Evolutionary conservation across 2,797 vertebrate genomes (phyloP).

Genomic region (Dromococcyx pavoninus): DNA sequence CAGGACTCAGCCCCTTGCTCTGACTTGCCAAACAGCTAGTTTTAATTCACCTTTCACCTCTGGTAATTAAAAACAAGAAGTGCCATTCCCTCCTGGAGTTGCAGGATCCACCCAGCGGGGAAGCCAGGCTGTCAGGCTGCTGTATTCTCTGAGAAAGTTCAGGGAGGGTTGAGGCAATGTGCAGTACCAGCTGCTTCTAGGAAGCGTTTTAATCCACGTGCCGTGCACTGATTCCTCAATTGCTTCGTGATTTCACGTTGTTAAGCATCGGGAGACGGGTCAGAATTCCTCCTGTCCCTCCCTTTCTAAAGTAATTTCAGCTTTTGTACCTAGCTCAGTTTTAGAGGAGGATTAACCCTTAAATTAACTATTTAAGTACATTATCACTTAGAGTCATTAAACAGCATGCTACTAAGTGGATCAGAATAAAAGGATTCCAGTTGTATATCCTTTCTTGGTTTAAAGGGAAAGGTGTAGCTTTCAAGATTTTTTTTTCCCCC

Average conservation of each 20-base stretch:
- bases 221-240: slow-evolving; percentile 23
- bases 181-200: slow-evolving; percentile 44
- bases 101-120: slow-evolving; percentile 74
- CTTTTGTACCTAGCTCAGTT: slow-evolving; percentile 29
- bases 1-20: slow-evolving; percentile 71
- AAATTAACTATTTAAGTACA: slow-evolving; percentile 45
- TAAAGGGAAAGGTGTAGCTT: neutral
- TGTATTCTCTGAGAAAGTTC: slow-evolving; percentile 73
- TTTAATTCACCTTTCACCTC: slow-evolving; percentile 80
- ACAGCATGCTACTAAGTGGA: neutral
- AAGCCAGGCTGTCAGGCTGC: slow-evolving; percentile 71
- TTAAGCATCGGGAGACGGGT: neutral
- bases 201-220: slow-evolving; percentile 71
- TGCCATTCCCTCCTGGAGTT: slow-evolving; percentile 67
- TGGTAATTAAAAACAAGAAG: slow-evolving; percentile 79
- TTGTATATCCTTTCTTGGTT: neutral
- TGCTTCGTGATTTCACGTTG: neutral
- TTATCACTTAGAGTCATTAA: slow-evolving; percentile 18
- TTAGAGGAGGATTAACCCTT: slow-evolving; percentile 42
- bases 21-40: slow-evolving; percentile 75
- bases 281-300: neutral
- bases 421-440: neutral
- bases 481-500: neutral
- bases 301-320: slow-evolving; percentile 25
- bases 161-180: slow-evolving; percentile 63